Percentiles rank a stretch among this genome's conserved stretches.
phyloP scores from a whole-genome alignment of 1,140 invertebrate genomes.

The Teleopsis dalmanni region DNA sequence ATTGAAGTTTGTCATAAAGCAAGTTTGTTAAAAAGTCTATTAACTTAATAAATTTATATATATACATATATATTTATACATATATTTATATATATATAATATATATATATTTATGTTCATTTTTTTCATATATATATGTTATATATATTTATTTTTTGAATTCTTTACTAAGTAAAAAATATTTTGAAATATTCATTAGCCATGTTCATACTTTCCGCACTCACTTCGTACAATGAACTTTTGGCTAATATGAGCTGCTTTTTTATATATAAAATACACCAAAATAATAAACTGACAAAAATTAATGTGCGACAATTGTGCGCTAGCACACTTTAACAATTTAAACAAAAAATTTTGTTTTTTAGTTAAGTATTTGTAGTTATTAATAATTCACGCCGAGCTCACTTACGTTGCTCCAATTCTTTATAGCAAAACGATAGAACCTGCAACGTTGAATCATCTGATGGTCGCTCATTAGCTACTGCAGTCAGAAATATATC shows the following conservation, averaged over 20 bases:
- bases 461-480: conserved; percentile 71
- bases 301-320: too few relatives aligned
- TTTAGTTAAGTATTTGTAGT: background rate
- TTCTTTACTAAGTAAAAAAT: background rate
- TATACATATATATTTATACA: background rate
- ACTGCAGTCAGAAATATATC: conserved; percentile 66
- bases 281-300: too few relatives aligned
- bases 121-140: background rate
- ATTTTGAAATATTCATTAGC: too few relatives aligned
- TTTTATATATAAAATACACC: too few relatives aligned
- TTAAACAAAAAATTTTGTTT: background rate
- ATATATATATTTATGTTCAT: background rate
- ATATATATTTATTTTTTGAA: background rate
- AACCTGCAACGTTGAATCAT: conserved; percentile 91
- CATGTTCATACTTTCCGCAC: too few relatives aligned
- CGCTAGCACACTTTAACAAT: too few relatives aligned
- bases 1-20: background rate
- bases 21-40: too few relatives aligned
- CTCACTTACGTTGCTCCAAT: conserved; percentile 71
- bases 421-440: conserved; percentile 93
- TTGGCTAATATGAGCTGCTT: too few relatives aligned
- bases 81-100: background rate
- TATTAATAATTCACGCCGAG: conserved; percentile 2
- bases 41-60: too few relatives aligned
- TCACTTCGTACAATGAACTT: too few relatives aligned